Conservation (phyloP, 2,797 vertebrate species). For the Centropyge bicolor region DNA sequence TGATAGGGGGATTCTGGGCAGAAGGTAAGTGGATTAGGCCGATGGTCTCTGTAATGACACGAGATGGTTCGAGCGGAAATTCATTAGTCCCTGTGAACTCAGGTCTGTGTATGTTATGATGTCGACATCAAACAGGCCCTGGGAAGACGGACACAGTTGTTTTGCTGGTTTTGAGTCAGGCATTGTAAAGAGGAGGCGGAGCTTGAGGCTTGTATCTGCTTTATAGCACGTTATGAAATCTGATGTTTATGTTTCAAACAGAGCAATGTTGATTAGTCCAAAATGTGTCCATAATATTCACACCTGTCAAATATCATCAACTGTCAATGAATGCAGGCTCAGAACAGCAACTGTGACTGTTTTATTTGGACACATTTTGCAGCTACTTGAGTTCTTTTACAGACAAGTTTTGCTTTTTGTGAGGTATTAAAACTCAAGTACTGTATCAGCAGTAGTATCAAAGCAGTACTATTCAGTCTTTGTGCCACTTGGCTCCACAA, state of each 20-base stretch:
- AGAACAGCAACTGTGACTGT: neutral
- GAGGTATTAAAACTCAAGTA: too few species aligned
- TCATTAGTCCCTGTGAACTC: conserved; percentile 64
- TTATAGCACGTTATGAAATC: conserved; percentile 38
- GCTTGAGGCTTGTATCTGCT: conserved; percentile 18
- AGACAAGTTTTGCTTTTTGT: too few species aligned
- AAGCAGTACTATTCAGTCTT: neutral
- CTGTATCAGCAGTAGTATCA: neutral
- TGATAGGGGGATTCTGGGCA: conserved; percentile 73
- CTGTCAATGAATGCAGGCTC: neutral
- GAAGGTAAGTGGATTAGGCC: conserved; percentile 78
- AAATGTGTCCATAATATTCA: neutral
- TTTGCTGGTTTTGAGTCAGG: conserved; percentile 26
- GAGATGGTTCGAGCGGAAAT: conserved; percentile 67
- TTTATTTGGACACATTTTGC: neutral
- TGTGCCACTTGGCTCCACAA: neutral
- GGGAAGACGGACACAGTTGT: conserved; percentile 30
- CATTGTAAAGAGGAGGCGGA: conserved; percentile 4
- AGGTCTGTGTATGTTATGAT: conserved; percentile 53
- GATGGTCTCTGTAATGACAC: conserved; percentile 52
- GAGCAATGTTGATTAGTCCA: conserved; percentile 17
- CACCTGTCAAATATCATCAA: neutral
- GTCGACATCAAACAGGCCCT: conserved; percentile 48
- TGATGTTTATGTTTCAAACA: conserved; percentile 41
- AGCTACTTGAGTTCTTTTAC: too few species aligned